phyloP scores from a whole-genome alignment of 2,797 vertebrate genomes.

The Huso huso region DNA sequence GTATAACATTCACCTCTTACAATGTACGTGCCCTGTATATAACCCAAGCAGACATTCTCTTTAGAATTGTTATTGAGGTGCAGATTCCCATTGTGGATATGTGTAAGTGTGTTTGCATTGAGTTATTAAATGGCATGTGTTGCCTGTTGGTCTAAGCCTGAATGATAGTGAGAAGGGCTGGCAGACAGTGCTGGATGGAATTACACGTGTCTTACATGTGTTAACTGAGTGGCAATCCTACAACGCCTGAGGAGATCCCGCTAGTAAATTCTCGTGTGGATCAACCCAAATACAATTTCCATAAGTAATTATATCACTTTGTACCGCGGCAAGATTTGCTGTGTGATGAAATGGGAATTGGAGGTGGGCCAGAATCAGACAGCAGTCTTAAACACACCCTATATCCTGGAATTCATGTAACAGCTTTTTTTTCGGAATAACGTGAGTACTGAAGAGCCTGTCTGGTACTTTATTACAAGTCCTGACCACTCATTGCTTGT shows the following conservation, averaged over 20 bases:
- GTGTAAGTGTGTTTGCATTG: conserved; percentile 6
- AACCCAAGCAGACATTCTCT: no score
- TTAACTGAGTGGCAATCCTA: conserved; percentile 15
- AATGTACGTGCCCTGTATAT: no score
- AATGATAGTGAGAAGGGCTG: neutral
- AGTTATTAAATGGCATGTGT: neutral
- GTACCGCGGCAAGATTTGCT: conserved; percentile 27
- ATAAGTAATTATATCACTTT: conserved; percentile 29
- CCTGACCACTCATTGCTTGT: no score
- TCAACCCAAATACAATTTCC: conserved; percentile 33
- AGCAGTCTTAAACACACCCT: neutral
- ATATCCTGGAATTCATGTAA: no score
- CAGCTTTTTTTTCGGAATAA: no score
- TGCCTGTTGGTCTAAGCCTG: no score
- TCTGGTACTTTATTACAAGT: no score
- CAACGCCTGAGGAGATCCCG: conserved; percentile 23
- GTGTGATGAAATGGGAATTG: conserved; percentile 58
- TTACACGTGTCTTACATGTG: conserved; percentile 27
- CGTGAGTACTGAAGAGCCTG: no score
- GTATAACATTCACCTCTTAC: no score
- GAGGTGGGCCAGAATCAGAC: conserved; percentile 50
- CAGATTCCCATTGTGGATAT: neutral
- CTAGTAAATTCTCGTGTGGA: conserved; percentile 30
- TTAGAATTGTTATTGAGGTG: no score
- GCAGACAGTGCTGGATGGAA: conserved; percentile 25